phyloP scores from a whole-genome alignment of 2,113 vertebrate genomes.

The Notiomystis cincta region DNA sequence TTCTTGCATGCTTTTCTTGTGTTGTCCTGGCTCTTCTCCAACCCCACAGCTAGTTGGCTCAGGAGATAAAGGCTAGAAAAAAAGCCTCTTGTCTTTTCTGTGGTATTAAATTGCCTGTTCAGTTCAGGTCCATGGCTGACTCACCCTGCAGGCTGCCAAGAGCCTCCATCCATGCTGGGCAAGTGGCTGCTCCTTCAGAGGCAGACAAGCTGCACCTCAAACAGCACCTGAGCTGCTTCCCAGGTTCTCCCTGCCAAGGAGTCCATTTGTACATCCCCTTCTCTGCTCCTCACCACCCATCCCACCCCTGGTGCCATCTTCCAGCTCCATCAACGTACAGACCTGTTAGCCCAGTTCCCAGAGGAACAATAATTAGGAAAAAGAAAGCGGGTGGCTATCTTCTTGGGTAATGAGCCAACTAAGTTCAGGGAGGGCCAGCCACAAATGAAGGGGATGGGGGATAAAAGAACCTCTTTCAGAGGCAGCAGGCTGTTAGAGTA shows the following conservation, averaged over 20 bases:
- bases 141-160: background rate
- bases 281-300: background rate
- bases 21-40: background rate
- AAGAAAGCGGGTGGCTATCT: background rate
- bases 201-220: background rate
- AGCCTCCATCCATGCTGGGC: background rate
- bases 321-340: background rate
- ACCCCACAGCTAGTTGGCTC: background rate
- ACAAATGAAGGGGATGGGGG: background rate
- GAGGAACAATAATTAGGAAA: background rate
- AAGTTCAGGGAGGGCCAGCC: background rate
- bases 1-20: background rate
- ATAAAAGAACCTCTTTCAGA: constrained; percentile 13
- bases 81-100: background rate
- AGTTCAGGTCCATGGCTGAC: background rate
- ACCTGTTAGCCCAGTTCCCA: background rate
- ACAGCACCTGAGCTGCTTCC: background rate
- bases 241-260: background rate
- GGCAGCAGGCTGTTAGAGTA: background rate
- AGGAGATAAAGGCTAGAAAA: background rate
- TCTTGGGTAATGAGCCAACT: background rate
- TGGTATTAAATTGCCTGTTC: background rate
- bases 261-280: rapidly evolving
- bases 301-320: background rate
- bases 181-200: background rate